Evolutionary conservation across 2,797 vertebrate genomes (phyloP).

Genomic region (Anisognathus igniventris): DNA sequence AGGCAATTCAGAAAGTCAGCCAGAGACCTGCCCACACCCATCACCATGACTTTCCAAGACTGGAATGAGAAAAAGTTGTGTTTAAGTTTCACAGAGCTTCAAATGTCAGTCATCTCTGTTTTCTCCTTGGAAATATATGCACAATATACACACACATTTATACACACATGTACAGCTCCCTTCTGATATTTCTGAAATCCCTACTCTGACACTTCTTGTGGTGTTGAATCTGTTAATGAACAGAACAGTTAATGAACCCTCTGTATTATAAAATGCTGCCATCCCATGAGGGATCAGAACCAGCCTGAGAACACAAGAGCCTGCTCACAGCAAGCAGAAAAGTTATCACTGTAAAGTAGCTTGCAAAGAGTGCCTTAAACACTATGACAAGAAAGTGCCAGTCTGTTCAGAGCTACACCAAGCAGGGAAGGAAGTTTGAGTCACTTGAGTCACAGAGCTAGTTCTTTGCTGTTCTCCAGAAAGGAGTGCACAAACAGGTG

Average conservation of each 20-base stretch:
- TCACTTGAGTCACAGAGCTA: background rate
- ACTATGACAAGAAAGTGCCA: background rate
- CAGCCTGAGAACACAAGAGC: background rate
- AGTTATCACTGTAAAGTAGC: background rate
- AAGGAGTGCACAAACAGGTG: background rate
- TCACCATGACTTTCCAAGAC: background rate
- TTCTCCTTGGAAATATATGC: background rate
- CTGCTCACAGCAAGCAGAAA: background rate
- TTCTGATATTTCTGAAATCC: background rate
- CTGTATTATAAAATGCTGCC: background rate
- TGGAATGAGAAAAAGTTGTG: background rate
- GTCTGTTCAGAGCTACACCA: background rate
- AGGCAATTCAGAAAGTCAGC: background rate
- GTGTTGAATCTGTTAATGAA: background rate
- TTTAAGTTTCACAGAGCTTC: background rate
- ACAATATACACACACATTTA: background rate
- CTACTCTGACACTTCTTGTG: background rate
- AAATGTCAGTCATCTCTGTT: background rate
- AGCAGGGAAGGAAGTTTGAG: background rate
- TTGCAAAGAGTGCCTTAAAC: background rate
- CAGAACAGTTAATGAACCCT: background rate
- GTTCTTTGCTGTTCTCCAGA: background rate
- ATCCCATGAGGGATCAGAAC: background rate
- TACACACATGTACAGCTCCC: background rate
- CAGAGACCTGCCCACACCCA: background rate